Conservation (phyloP, 1,140 invertebrate species). For the Thaumetopoea pityocampa region DNA sequence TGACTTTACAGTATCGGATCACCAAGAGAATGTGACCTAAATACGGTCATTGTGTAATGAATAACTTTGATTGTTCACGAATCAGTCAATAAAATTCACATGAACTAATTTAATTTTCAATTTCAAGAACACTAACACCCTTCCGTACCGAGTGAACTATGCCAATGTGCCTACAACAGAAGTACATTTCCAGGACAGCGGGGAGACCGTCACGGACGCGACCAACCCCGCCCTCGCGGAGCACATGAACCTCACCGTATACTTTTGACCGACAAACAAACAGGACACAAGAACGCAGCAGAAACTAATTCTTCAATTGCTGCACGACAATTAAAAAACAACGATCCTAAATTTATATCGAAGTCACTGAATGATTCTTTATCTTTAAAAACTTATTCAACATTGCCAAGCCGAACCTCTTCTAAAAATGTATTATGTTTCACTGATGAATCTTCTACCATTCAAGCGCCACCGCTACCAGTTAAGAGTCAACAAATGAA, state of each 20-base stretch:
- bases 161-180: constrained; percentile 10
- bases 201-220: constrained; percentile 41
- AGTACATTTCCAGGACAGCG: constrained; percentile 29
- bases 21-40: too few species aligned
- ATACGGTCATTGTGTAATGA: too few species aligned
- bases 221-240: constrained; percentile 65
- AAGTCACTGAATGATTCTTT: too few species aligned
- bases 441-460: neutral
- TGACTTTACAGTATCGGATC: too few species aligned
- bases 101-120: constrained; percentile 1
- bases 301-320: too few species aligned
- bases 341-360: too few species aligned
- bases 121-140: constrained; percentile 3
- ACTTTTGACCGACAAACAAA: constrained; percentile 63
- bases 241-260: constrained; percentile 78
- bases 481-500: neutral
- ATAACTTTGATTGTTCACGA: too few species aligned
- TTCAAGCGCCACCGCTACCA: neutral
- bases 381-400: too few species aligned
- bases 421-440: neutral
- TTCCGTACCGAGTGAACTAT: neutral
- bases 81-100: neutral
- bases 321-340: too few species aligned
- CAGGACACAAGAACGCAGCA: neutral
- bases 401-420: neutral